Conservation (phyloP, 1,140 invertebrate genomes). For the Cotesia vestalis region DNA sequence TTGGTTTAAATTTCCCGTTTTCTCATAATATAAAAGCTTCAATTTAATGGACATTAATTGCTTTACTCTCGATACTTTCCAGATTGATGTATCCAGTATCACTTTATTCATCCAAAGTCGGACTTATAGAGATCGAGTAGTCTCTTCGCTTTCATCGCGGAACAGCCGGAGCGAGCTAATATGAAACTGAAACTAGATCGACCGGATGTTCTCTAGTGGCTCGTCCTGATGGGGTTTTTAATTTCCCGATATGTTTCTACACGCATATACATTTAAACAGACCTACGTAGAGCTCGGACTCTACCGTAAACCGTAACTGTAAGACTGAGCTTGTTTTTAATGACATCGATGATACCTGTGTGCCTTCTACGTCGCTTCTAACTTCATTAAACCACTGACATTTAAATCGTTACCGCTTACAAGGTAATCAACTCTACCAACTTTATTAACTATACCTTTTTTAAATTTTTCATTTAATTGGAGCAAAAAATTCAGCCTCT, state of each 20-base stretch:
- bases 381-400: too few relatives aligned
- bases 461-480: too few relatives aligned
- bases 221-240: neutral
- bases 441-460: too few relatives aligned
- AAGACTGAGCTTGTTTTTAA: too few relatives aligned
- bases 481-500: too few relatives aligned
- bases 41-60: conserved; percentile 40
- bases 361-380: too few relatives aligned
- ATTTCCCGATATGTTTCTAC: neutral
- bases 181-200: conserved; percentile 53
- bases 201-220: conserved; percentile 43
- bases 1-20: conserved; percentile 23
- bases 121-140: conserved; percentile 48
- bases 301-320: too few relatives aligned
- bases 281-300: neutral
- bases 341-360: too few relatives aligned
- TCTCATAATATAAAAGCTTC: conserved; percentile 25
- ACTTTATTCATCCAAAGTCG: conserved; percentile 45
- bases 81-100: conserved; percentile 60
- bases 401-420: too few relatives aligned
- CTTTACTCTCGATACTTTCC: conserved; percentile 64
- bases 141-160: conserved; percentile 57
- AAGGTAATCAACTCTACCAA: too few relatives aligned
- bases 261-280: neutral
- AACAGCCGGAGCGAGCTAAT: conserved; percentile 13